phyloP scores from a whole-genome alignment of 2,888 invertebrate species.

The Mellilla xanthometata region DNA sequence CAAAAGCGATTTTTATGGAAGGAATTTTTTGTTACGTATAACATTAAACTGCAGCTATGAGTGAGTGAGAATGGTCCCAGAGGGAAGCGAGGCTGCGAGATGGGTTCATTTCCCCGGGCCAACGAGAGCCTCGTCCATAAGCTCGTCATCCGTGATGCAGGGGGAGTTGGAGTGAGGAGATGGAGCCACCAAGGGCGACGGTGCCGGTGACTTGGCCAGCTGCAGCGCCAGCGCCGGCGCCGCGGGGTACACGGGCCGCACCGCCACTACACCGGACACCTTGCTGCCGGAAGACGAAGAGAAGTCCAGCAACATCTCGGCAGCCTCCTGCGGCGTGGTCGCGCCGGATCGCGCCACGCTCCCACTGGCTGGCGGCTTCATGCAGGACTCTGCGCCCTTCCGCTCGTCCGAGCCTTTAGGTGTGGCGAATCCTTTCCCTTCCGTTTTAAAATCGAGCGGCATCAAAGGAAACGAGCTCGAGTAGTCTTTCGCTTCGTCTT shows the following conservation, averaged over 20 bases:
- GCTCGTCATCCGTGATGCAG: constrained; percentile 93
- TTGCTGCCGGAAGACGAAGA: constrained; percentile 83
- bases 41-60: no score
- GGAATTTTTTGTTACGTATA: no score
- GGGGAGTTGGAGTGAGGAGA: constrained; percentile 89
- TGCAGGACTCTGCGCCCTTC: constrained; percentile 71
- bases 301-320: constrained; percentile 86
- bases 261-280: constrained; percentile 78
- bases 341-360: constrained; percentile 69
- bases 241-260: constrained; percentile 83
- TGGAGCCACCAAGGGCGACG: constrained; percentile 86
- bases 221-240: constrained; percentile 85
- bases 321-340: constrained; percentile 82
- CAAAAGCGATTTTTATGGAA: no score
- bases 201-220: constrained; percentile 90
- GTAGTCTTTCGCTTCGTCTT: constrained; percentile 70
- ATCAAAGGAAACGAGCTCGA: constrained; percentile 60
- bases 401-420: constrained; percentile 74
- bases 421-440: constrained; percentile 71
- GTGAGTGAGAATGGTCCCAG: constrained; percentile 19
- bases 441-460: constrained; percentile 74
- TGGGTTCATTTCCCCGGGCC: constrained; percentile 87
- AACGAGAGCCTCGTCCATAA: constrained; percentile 94
- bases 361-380: constrained; percentile 74
- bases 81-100: constrained; percentile 26